Conservation (phyloP, 2,113 vertebrate species). For the Physeter macrocephalus region DNA sequence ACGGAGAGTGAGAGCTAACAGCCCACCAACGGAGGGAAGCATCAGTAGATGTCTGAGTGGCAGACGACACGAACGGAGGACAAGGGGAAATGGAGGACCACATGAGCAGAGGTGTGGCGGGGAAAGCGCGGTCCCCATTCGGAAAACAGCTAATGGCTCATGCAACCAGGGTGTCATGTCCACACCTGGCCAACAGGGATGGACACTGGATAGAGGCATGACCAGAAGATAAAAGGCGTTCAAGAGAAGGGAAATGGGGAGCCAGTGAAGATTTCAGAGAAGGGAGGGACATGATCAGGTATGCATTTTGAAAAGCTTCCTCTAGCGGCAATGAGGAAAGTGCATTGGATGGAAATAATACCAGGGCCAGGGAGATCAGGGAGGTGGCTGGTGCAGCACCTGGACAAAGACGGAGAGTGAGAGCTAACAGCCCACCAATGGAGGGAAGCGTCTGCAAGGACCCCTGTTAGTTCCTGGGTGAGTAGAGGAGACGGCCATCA, state of each 20-base stretch:
- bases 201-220: not conserved
- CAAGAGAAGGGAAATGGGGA: not conserved
- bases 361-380: not conserved
- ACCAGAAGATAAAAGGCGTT: not conserved
- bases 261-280: not conserved
- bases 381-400: not conserved
- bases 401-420: not conserved
- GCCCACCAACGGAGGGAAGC: too few relatives aligned
- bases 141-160: not conserved
- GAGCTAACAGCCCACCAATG: not conserved
- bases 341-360: not conserved
- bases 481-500: not conserved
- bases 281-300: not conserved
- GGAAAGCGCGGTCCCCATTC: not conserved
- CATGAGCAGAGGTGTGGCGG: not conserved
- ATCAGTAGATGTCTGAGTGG: too few relatives aligned
- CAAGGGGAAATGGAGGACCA: not conserved
- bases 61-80: fast-evolving
- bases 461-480: not conserved
- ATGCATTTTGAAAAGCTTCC: not conserved
- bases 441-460: too few relatives aligned
- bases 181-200: too few relatives aligned
- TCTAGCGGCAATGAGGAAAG: not conserved
- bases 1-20: not conserved
- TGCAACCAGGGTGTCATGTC: not conserved